Evolutionary conservation across 2,113 vertebrate species (phyloP), one percentile per base, ranked within the genome.

Genomic region (Oreochromis niloticus): DNA sequence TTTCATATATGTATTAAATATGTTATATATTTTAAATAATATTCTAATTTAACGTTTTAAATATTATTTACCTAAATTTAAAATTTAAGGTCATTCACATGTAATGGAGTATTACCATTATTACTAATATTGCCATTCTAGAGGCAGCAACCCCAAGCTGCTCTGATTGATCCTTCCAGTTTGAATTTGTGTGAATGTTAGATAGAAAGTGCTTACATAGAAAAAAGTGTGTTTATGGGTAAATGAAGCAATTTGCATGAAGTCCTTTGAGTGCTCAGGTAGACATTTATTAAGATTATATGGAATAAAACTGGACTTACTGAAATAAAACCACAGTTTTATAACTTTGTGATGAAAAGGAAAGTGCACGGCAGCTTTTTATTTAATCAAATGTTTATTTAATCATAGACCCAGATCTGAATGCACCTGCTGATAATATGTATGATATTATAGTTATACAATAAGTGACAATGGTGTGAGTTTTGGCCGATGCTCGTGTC

Each of bases 381-480:
- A 19, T 61, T 61, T 61, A 61, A 61, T 61, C 59, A 61, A 34
- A 61, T 19, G 16, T 63, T 36, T 36, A 36, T 36, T 63, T 63
- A 63, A 63, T 36, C 59, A 36, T 0, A 34, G 30, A 34, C 16
- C 9, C 30, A 61, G 27, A 63, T 9, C 0, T 0, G 34, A 63
- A 36, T 19, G 9, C 19, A 63, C 19, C 32, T 11, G 30, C 59
- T 63, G 59, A 36, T 63, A 36, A 36, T 32, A 36, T 63, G 16
- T 6, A 19, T 11, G 16, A 19, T 63, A 19, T 19, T 63, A 63
- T 63, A 34, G 30, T 63, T 19, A 63, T 11, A 63, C 0, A 19
- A 7, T 36, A 63, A 63, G 32, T 36, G 32, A 63, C 32, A 36
- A 63, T 34, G 6, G 59, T 63, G 34, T 19, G 17, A 63, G 32